Conservation (phyloP, 2,113 vertebrate genomes). For the Sander vitreus region DNA sequence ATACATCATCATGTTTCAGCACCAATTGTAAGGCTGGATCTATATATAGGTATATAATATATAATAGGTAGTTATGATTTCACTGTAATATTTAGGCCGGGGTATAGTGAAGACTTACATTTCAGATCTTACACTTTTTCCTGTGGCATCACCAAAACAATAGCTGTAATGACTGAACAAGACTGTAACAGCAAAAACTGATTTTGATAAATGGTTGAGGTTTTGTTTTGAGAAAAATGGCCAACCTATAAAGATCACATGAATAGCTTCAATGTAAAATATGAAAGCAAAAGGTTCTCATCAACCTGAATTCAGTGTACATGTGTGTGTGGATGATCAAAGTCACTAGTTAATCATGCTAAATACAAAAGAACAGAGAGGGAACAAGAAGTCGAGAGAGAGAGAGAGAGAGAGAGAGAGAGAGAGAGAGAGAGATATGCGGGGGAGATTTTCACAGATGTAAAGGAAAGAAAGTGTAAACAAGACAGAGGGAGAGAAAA, state of each 20-base stretch:
- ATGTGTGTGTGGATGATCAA: constrained; percentile 70
- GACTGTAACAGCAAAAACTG: constrained; percentile 10
- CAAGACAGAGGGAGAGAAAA: constrained; percentile 55
- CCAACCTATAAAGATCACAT: constrained; percentile 36
- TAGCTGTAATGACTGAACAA: neutral
- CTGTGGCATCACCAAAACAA: neutral
- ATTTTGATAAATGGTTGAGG: constrained; percentile 4
- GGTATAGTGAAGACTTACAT: neutral
- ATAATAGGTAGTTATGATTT: neutral
- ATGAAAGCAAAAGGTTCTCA: constrained; percentile 61
- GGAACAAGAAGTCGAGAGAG: constrained; percentile 34
- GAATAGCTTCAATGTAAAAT: constrained; percentile 41
- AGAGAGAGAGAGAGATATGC: neutral
- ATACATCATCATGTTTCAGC: neutral
- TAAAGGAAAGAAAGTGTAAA: constrained; percentile 51
- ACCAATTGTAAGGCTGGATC: neutral
- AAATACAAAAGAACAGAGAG: constrained; percentile 67
- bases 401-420: constrained; percentile 2
- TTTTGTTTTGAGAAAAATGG: constrained; percentile 25
- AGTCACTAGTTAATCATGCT: constrained; percentile 72
- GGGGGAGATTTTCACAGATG: constrained; percentile 4
- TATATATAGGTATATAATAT: too few species aligned
- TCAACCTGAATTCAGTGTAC: constrained; percentile 58
- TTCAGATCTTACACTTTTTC: neutral
- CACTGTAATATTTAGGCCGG: neutral